phyloP scores from a whole-genome alignment of 2,888 invertebrate species.

The Leptinotarsa tumamoca region DNA sequence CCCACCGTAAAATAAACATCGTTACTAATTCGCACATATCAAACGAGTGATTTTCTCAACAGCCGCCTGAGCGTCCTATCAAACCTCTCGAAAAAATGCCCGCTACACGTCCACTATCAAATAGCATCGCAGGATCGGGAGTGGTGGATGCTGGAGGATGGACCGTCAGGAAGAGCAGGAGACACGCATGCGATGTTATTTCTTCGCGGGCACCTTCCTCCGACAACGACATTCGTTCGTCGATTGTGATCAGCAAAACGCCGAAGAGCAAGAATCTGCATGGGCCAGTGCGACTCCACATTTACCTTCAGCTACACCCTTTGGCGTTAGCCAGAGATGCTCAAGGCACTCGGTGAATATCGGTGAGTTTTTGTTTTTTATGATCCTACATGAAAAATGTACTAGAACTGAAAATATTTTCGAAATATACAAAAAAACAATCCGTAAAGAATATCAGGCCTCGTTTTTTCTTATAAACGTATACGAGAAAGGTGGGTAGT shows the following conservation, averaged over 20 bases:
- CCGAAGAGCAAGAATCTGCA: conserved; percentile 49
- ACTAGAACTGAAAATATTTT: too few species aligned
- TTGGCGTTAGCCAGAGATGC: conserved; percentile 65
- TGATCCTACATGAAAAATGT: background rate
- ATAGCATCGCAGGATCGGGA: conserved; percentile 20
- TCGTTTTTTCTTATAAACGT: too few species aligned
- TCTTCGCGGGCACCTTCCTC: conserved; percentile 24
- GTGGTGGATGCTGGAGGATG: conserved; percentile 41
- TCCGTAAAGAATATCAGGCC: too few species aligned
- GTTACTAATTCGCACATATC: background rate
- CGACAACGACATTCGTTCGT: conserved; percentile 24
- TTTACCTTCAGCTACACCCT: conserved; percentile 69
- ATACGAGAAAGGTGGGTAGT: too few species aligned
- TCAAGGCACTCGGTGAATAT: conserved; percentile 41
- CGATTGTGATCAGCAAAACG: conserved; percentile 33
- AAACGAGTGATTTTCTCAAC: background rate
- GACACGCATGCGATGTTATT: conserved; percentile 45
- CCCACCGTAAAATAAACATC: too few species aligned
- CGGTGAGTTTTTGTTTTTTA: conserved; percentile 38
- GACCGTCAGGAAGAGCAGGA: conserved; percentile 36
- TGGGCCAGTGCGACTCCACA: conserved; percentile 71
- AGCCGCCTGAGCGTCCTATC: background rate
- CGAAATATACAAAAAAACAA: too few species aligned
- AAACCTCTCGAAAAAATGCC: conserved; percentile 8
- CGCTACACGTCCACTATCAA: conserved; percentile 19